Evolutionary conservation across 2,113 vertebrate species (phyloP).

Genomic region (Aphyosemion australe): DNA sequence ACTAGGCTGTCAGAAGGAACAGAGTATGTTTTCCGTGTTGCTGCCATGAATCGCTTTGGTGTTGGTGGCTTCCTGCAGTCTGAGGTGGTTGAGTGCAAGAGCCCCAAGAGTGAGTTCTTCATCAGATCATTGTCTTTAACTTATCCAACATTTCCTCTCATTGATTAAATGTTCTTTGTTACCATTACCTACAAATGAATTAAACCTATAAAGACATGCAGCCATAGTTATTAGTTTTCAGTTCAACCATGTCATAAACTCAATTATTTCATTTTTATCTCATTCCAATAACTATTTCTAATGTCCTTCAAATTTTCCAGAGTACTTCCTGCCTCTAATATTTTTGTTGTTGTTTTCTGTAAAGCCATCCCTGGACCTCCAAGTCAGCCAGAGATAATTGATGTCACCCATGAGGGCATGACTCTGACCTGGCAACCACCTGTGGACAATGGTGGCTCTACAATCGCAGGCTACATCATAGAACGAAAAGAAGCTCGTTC

Average conservation of each 20-base stretch:
- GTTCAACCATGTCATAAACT: no score
- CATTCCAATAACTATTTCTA: not conserved
- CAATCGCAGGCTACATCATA: conserved; percentile 93
- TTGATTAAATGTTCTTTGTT: not conserved
- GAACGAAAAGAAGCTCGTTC: conserved; percentile 94
- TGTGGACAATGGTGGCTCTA: conserved; percentile 89
- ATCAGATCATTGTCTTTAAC: not conserved
- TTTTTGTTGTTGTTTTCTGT: conserved; percentile 1
- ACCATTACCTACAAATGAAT: not conserved
- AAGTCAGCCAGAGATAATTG: conserved; percentile 89
- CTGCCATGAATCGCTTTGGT: conserved; percentile 96
- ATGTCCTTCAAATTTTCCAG: no score
- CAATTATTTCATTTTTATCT: no score
- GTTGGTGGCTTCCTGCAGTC: conserved; percentile 94
- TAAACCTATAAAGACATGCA: no score
- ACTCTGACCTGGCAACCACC: conserved; percentile 94
- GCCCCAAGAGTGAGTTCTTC: conserved; percentile 89
- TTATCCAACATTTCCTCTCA: not conserved
- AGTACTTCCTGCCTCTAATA: not conserved
- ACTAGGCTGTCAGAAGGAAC: conserved; percentile 90
- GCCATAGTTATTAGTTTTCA: no score
- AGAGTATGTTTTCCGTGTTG: conserved; percentile 97
- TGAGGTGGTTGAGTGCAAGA: conserved; percentile 95
- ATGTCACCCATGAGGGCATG: conserved; percentile 95
- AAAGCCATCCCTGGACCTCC: conserved; percentile 91